Base-by-base conservation (phyloP, 2,797 vertebrate genomes). In the Silurus aristotelis region DNA sequence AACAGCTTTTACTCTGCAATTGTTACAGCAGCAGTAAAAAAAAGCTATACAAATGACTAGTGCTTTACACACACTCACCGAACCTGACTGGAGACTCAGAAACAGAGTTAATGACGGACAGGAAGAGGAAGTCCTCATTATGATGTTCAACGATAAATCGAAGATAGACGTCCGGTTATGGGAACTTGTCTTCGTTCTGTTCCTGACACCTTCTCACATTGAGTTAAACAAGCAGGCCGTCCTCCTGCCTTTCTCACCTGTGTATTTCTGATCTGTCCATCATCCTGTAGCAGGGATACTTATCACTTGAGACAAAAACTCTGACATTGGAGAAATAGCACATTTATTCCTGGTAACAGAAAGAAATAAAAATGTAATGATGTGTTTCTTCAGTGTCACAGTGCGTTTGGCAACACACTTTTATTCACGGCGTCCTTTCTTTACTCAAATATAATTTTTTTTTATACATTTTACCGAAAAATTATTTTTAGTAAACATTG, bases 341-440 rank as follows among this genome's bases (percentile, higher is more conserved):
- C 73, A 63, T 46, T 63, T 79, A 79, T 79, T 79, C n/a, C 15
- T n/a, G 60, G 77, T 46, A 64, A 79, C 25, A 63, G 38, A 79
- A 13, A n/a, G 20, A 63, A 64, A 64, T n/a, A 19, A 14, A 80
- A 48, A 17, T 66, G 48, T 80, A 63, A 63, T 1, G 6, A 61
- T 56, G 56, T 14, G 60, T 79, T n/a, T 63, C 20, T 22, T 43
- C 12, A 61, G 31, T 63, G 77, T 63, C 38, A 61, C 31, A 22
- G 19, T 61, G 31, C 61, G 58, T 63, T 6, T 79, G 60, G 3
- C 38, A 38, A 38, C 38, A 38, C 4, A 38, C 38, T 38, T 38
- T 38, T 38, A 38, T 38, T 4, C 38, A 38, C 38, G 3, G 5
- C 4, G 38, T 38, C 38, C 38, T 38, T 38, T 38, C 38, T 38